phyloP scores from a whole-genome alignment of 2,113 vertebrate genomes.

The Lasiurus borealis region DNA sequence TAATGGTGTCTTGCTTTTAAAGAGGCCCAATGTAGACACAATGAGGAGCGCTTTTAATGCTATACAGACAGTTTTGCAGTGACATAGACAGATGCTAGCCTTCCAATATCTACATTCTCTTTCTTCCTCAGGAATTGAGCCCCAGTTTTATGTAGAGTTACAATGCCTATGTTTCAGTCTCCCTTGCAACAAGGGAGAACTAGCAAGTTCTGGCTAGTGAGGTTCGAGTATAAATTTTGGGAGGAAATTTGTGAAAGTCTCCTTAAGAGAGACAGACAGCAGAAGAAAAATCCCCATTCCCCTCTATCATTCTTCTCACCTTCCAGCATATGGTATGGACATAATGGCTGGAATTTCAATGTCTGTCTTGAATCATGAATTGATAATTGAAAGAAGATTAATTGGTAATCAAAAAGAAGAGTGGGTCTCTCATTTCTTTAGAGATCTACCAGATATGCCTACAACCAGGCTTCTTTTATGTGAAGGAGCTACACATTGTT shows the following conservation, averaged over 20 bases:
- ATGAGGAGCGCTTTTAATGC: not conserved
- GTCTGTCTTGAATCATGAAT: not conserved
- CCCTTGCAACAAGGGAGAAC: not conserved
- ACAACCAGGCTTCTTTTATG: not conserved
- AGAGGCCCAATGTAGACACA: not conserved
- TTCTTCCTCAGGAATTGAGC: not conserved
- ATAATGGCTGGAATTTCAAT: not conserved
- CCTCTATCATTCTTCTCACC: not conserved
- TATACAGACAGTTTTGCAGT: accelerated
- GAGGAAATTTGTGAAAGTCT: not conserved
- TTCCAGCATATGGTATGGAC: not conserved
- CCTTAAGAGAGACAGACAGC: not conserved
- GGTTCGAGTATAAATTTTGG: not conserved
- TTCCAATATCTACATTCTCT: not conserved
- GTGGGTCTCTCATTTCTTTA: not conserved
- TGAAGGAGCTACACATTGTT: not conserved
- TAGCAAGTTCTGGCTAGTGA: not conserved
- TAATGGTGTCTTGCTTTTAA: not conserved
- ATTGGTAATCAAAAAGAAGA: not conserved
- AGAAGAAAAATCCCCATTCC: not conserved
- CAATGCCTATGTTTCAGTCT: not conserved
- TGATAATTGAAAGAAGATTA: not conserved
- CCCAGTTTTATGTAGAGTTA: not conserved
- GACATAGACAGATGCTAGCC: not conserved
- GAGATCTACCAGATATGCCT: not conserved